Evolutionary conservation across 2,113 vertebrate genomes (phyloP), one percentile per base, ranked within the genome.

Genomic region (Cheilinus undulatus): DNA sequence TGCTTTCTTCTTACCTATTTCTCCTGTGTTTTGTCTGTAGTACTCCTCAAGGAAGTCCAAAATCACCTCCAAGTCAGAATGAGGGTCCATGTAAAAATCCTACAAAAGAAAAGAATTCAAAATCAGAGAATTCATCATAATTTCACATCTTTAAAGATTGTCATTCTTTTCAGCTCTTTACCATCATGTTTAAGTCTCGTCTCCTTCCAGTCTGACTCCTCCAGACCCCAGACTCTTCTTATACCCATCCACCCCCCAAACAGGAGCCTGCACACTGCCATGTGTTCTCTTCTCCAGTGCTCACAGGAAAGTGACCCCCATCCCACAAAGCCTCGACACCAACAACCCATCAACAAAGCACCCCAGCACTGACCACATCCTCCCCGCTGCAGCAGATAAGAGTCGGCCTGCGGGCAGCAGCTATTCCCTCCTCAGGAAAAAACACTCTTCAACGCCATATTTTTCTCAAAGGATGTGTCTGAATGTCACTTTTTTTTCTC

Each of bases 21-120:
- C 80, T 73, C 50, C 64, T 11, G 60, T 28, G 61, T 75, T 88
- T 50, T 93, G 89, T 38, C 86, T 89, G 85, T 93, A 91, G 79
- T 93, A 93, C 48, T 94, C 93, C 79, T 92, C 93, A 0, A 94
- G 84, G 72, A 94, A 94, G 56, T 93, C 93, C 70, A 94, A 70
- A 67, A 94, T 94, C 54, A 94, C 93, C 76, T 94, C 93, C 83
- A 94, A 83, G 45, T 94, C 93, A 4, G 91, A 87, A 65, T 93
- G 91, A 68, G 73, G 75, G 4, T 91, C 88, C 84, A 86, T 86
- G 26, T 79, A 82, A 45, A 53, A 83, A 79, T 70, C 84, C 73
- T 80, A 51, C 50, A 49, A 43, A 64, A 78, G 14, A 76, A 13
- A 50, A 54, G 69, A 46, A 54, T 71, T 27, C 1, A 74, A 45